Evolutionary conservation across 1,140 invertebrate genomes (phyloP).

Genomic region (Drosophila quadrilineata): DNA sequence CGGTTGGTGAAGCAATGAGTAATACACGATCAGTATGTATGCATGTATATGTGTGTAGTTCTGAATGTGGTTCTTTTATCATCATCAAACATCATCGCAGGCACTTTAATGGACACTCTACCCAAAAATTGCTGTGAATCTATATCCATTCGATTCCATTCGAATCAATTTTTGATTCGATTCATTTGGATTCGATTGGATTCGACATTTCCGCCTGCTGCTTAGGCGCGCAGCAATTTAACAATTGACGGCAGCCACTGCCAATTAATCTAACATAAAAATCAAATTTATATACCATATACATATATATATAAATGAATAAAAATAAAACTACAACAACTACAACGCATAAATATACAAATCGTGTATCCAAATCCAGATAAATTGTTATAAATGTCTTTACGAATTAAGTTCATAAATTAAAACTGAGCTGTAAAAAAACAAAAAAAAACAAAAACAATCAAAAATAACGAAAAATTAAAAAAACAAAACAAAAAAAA

Average conservation of each 20-base stretch:
- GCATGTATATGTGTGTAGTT: not conserved
- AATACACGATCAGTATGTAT: constrained; percentile 30
- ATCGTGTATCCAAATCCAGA: constrained; percentile 56
- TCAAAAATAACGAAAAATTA: too few relatives aligned
- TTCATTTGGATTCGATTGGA: constrained; percentile 3
- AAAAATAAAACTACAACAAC: not conserved
- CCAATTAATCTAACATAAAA: constrained; percentile 66
- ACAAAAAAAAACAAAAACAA: too few relatives aligned
- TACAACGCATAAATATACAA: constrained; percentile 16
- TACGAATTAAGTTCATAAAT: constrained; percentile 70
- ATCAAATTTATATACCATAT: too few relatives aligned
- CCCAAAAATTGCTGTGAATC: too few relatives aligned
- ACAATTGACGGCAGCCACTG: constrained; percentile 58
- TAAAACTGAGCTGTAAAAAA: constrained; percentile 37
- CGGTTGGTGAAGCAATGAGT: constrained; percentile 6
- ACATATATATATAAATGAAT: not conserved
- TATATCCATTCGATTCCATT: too few relatives aligned
- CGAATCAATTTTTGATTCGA: too few relatives aligned
- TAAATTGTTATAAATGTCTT: constrained; percentile 75
- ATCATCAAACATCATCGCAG: not conserved
- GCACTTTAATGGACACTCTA: constrained; percentile 29
- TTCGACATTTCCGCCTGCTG: constrained; percentile 65
- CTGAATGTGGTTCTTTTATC: constrained; percentile 1
- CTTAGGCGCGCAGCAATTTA: constrained; percentile 71
- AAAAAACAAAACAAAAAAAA: too few relatives aligned